Evolutionary conservation across 2,113 vertebrate species (phyloP), one percentile per base, ranked within the genome.

Genomic region (Gymnarchus niloticus): DNA sequence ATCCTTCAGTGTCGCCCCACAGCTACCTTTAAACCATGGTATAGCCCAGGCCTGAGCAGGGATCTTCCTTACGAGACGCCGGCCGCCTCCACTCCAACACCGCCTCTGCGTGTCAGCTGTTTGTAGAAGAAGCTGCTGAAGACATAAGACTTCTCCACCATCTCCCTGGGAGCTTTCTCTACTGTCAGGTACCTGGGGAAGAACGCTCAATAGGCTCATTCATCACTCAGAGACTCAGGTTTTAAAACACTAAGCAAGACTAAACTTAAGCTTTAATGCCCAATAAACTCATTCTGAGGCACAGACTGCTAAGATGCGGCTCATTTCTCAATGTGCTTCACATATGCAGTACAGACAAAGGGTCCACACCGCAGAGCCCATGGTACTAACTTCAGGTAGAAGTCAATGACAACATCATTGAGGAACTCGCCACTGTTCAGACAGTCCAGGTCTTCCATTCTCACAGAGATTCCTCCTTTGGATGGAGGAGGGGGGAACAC

Each of bases 321-420:
- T n/a, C n/a, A n/a, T n/a, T n/a, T n/a, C n/a, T n/a, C n/a, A n/a
- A n/a, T n/a, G n/a, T n/a, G n/a, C n/a, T n/a, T n/a, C n/a, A n/a
- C n/a, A n/a, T n/a, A n/a, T n/a, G n/a, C n/a, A n/a, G n/a, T n/a
- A n/a, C n/a, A n/a, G n/a, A n/a, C n/a, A n/a, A n/a, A n/a, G n/a
- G n/a, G n/a, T n/a, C n/a, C n/a, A n/a, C n/a, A n/a, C n/a, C n/a
- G n/a, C n/a, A n/a, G n/a, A n/a, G n/a, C n/a, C n/a, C n/a, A n/a
- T n/a, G n/a, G n/a, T n/a, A n/a, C n/a, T n/a, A 88, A 99, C 98
- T 98, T 98, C 85, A 99, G 97, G 89, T 99, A 99, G 92, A 99
- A 99, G 92, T 99, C 98, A 87, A 99, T 98, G 89, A 99, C 98
- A 86, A 99, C 97, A 88, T 99, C 98, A 87, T 99, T 99, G 84